Base-by-base conservation (phyloP, 2,113 vertebrate genomes). In the Psilopogon haemacephalus region DNA sequence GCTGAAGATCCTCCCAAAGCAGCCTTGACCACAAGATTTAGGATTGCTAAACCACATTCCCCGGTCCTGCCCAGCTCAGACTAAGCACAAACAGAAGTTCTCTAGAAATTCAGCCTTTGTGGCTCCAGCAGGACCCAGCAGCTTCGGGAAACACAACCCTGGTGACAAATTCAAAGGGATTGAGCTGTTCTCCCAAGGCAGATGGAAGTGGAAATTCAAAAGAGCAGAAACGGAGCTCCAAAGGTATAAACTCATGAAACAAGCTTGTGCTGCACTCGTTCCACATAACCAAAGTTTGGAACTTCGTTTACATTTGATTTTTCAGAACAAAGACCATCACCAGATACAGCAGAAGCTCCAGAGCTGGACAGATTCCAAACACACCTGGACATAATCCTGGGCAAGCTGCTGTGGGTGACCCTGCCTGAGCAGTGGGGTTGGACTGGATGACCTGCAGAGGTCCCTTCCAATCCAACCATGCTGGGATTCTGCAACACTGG, bases 141-240 rank as follows among this genome's bases (percentile, higher is more conserved):
- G 60, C 74, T 30, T 11, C 4, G 3, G 64, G 3, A 55, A 48
- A 35, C 37, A 6, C 18, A 0, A 79, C 54, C 48, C 42, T 27
- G 6, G 55, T 68, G 9, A 6, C 46, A 7, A 13, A 56, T 7
- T 48, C 33, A 15, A 28, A 11, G 0, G 0, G 1, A 5, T 5
- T 2, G 6, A 48, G 30, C 1, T 12, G 5, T 1, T 40, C 48
- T 81, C 74, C 74, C 28, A 6, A 12, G 54, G 42, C 42, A 40
- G 59, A 26, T 26, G 6, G 33, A 18, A 1, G 38, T n/a, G 69
- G 7, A 38, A 28, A n/a, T 35, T 33, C 21, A 12, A 7, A 60
- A 38, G 60, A 26, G 16, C 15, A 55, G 54, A 55, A 30, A 55
- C 14, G n/a, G 7, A 46, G 33, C 59, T 52, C 15, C 0, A 20